Evolutionary conservation across 2,113 vertebrate genomes (phyloP).

Genomic region (Gorsachius goisagi): DNA sequence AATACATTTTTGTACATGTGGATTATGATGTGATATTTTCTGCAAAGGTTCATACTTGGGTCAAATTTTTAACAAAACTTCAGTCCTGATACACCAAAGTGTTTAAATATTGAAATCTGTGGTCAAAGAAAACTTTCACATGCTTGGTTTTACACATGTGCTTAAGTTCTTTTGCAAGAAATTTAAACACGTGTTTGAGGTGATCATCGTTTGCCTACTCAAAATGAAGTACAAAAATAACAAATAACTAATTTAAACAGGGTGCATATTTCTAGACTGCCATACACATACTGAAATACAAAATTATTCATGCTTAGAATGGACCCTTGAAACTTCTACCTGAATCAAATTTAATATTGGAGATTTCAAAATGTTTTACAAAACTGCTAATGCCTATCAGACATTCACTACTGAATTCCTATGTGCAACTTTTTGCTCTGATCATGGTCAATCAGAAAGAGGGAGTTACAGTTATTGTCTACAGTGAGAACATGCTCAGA

Average conservation of each 20-base stretch:
- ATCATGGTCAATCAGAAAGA: neutral
- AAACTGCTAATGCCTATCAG: neutral
- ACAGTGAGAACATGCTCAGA: neutral
- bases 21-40: neutral
- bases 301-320: neutral
- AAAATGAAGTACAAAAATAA: neutral
- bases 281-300: neutral
- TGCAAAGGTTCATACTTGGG: neutral
- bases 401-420: neutral
- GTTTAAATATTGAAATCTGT: neutral
- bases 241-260: neutral
- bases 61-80: neutral
- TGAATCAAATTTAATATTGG: neutral
- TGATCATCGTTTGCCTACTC: neutral
- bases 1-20: neutral
- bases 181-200: neutral
- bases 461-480: neutral
- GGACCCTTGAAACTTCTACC: neutral
- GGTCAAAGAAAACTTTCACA: neutral
- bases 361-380: neutral
- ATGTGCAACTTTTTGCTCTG: neutral
- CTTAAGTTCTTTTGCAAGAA: neutral
- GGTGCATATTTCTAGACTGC: neutral
- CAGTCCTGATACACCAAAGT: neutral
- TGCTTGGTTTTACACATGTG: neutral